phyloP scores from a whole-genome alignment of 2,888 invertebrate genomes.

The Leptopilina drosophilae region DNA sequence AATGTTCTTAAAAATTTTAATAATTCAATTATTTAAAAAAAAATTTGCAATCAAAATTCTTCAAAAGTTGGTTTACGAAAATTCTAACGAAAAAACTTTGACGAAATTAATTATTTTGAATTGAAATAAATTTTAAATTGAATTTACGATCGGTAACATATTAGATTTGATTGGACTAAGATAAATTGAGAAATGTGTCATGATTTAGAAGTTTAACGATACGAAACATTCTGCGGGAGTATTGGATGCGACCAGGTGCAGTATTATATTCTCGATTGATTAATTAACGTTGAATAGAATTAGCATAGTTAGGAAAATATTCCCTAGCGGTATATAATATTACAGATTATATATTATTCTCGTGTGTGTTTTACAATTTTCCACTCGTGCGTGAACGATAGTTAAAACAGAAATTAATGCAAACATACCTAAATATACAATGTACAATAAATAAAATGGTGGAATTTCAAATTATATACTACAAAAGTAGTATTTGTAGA shows the following conservation, averaged over 20 bases:
- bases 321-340: background rate
- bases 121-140: too few species aligned
- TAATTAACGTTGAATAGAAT: slow-evolving; percentile 14
- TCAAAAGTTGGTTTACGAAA: too few species aligned
- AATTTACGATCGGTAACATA: background rate
- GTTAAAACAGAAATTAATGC: background rate
- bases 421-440: background rate
- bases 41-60: too few species aligned
- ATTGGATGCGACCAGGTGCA: background rate
- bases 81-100: too few species aligned
- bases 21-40: too few species aligned
- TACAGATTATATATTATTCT: background rate
- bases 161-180: background rate
- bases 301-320: background rate
- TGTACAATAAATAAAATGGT: background rate
- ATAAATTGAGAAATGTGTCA: slow-evolving; percentile 5
- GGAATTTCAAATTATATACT: background rate
- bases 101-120: too few species aligned
- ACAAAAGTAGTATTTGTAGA: too few species aligned
- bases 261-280: background rate
- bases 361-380: background rate
- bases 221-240: background rate
- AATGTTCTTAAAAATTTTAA: too few species aligned
- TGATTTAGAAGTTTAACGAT: background rate
- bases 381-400: background rate